phyloP scores from a whole-genome alignment of 2,888 invertebrate genomes.

The Aporophyla nigra region DNA sequence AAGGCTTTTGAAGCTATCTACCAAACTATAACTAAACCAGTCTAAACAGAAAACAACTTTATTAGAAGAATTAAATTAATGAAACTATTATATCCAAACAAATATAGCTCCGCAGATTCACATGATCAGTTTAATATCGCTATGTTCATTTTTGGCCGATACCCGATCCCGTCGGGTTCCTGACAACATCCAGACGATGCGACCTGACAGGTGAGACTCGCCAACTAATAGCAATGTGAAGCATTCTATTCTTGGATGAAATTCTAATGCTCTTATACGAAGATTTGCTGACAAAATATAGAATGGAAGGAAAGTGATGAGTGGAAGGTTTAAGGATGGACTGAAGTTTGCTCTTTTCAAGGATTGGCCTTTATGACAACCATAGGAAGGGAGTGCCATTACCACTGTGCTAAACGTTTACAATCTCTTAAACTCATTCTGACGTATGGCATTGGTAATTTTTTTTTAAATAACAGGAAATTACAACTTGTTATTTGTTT shows the following conservation, averaged over 20 bases:
- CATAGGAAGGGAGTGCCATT: not conserved
- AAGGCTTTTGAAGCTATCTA: not conserved
- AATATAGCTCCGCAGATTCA: slow-evolving; percentile 43
- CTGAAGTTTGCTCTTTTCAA: not conserved
- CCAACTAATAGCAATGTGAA: slow-evolving; percentile 75
- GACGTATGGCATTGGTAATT: not conserved
- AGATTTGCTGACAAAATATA: slow-evolving; percentile 45
- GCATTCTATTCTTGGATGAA: slow-evolving; percentile 74
- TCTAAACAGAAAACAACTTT: not conserved
- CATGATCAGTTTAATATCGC: slow-evolving; percentile 51
- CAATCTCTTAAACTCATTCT: not conserved
- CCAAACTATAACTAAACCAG: not conserved
- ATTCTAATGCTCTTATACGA: slow-evolving; percentile 34
- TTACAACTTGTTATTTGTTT: not conserved
- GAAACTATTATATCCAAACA: not conserved
- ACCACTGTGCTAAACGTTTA: not conserved
- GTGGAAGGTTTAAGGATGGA: not conserved
- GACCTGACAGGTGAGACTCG: slow-evolving; percentile 78
- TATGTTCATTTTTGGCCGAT: slow-evolving; percentile 63
- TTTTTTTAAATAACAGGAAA: not conserved
- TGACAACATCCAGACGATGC: slow-evolving; percentile 75
- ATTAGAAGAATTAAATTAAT: not conserved
- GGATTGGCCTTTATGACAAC: not conserved
- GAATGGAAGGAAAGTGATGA: not conserved
- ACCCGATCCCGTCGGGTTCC: slow-evolving; percentile 58